phyloP scores from a whole-genome alignment of 2,888 invertebrate species.

The Drosophila cognata region DNA sequence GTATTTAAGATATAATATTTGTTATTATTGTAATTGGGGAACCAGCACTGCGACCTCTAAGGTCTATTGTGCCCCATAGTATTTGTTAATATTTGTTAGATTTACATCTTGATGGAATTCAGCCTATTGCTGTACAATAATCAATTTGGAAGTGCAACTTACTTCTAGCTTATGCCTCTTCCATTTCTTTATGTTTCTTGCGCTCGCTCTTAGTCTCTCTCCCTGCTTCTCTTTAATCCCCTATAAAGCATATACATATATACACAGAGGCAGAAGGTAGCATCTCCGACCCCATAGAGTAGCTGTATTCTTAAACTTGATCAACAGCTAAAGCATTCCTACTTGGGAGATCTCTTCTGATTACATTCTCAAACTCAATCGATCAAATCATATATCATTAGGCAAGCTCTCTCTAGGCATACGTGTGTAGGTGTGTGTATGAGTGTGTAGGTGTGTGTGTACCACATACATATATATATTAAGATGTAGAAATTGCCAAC shows the following conservation, averaged over 20 bases:
- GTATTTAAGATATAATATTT: not conserved
- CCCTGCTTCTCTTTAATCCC: not conserved
- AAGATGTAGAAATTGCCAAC: not conserved
- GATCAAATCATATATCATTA: not conserved
- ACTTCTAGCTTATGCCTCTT: not conserved
- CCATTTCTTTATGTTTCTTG: not conserved
- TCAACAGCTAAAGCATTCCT: not conserved
- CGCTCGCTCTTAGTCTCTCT: not conserved
- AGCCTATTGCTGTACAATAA: not conserved
- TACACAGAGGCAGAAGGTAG: not conserved
- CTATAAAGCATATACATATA: too few relatives aligned
- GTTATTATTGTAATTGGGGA: too few relatives aligned
- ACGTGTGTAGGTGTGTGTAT: not conserved
- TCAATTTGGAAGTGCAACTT: not conserved
- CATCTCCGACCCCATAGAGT: not conserved
- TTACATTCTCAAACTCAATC: not conserved
- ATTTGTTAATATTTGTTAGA: too few relatives aligned
- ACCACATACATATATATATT: not conserved
- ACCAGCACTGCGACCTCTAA: too few relatives aligned
- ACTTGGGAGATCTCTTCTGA: not conserved
- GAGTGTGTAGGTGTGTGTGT: not conserved
- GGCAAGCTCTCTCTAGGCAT: not conserved
- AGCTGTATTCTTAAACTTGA: not conserved
- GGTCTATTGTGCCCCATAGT: too few relatives aligned
- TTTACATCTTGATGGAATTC: too few relatives aligned